These are phyloP conservation scores for Melanostigma gelatinosum DNA, from an alignment of 2,113 vertebrate genomes.

Conservation along the genomic window DNA sequence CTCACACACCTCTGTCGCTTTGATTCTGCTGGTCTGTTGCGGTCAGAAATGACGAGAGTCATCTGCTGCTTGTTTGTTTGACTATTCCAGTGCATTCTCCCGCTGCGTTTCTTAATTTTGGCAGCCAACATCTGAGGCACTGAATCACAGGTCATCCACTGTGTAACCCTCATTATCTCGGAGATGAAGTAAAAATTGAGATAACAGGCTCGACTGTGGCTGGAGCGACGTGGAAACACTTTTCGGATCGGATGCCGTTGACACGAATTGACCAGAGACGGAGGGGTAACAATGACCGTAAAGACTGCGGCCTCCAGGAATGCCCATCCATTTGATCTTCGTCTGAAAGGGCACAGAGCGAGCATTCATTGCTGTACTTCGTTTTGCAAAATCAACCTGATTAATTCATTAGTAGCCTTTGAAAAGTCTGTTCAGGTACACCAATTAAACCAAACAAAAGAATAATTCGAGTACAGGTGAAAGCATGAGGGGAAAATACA, in stretches of 20 bases:
- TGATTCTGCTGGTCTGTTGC: not conserved
- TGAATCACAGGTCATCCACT: slow-evolving; percentile 41
- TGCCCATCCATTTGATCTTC: slow-evolving; percentile 2
- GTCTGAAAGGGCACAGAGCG: not conserved
- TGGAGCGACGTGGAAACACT: not conserved
- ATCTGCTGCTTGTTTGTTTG: not conserved
- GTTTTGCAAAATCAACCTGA: slow-evolving; percentile 15
- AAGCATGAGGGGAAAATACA: not conserved
- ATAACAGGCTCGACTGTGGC: slow-evolving; percentile 5
- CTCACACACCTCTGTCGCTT: not conserved
- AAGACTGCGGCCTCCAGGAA: not conserved
- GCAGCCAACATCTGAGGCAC: slow-evolving; percentile 28
- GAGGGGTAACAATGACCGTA: not conserved
- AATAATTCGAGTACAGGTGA: not conserved
- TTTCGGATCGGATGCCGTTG: not conserved
- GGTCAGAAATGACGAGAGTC: not conserved
- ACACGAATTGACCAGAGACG: slow-evolving; percentile 7
- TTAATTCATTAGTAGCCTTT: slow-evolving; percentile 18
- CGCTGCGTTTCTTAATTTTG: slow-evolving; percentile 14
- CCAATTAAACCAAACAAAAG: slow-evolving; percentile 39
- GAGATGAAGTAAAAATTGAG: slow-evolving; percentile 25
- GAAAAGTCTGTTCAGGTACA: slow-evolving; percentile 10
- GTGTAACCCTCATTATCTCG: slow-evolving; percentile 40
- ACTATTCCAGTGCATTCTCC: slow-evolving; percentile 7
- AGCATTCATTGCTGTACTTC: slow-evolving; percentile 10